Evolutionary conservation across 2,797 vertebrate species (phyloP).

Genomic region (Perodicticus potto): DNA sequence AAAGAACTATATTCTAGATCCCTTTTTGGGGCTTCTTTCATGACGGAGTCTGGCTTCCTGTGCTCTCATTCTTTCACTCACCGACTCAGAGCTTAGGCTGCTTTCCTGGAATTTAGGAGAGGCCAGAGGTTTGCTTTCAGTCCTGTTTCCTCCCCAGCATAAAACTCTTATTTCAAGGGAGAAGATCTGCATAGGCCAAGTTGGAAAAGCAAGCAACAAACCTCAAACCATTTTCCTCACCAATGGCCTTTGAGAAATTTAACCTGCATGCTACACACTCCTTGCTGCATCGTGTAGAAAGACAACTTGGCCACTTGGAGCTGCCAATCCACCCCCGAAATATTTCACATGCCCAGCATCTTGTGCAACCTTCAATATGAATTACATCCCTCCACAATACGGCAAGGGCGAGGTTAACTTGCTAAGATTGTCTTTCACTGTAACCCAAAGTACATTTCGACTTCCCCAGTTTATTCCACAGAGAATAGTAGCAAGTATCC

Average conservation of each 20-base stretch:
- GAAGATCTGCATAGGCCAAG: neutral
- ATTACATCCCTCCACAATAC: neutral
- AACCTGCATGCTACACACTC: too few species aligned
- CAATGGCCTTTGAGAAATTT: neutral
- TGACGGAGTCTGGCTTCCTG: slow-evolving; percentile 75
- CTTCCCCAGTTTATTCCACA: slow-evolving; percentile 7
- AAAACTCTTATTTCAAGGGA: slow-evolving; percentile 18
- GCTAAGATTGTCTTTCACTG: neutral
- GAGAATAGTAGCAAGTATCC: slow-evolving; percentile 15
- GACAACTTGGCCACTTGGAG: neutral
- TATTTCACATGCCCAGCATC: too few species aligned
- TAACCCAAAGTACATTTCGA: neutral
- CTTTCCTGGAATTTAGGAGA: slow-evolving; percentile 68
- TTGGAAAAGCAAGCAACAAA: slow-evolving; percentile 1
- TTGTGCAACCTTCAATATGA: neutral
- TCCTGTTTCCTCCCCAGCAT: slow-evolving; percentile 22
- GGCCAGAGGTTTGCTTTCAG: slow-evolving; percentile 43
- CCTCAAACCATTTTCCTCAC: neutral
- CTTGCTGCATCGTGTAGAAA: neutral
- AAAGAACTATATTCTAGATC: slow-evolving; percentile 70
- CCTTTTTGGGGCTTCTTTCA: slow-evolving; percentile 66
- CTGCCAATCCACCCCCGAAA: neutral
- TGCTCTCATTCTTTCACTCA: slow-evolving; percentile 68
- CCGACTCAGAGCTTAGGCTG: slow-evolving; percentile 72
- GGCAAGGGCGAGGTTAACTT: neutral